Percentiles rank a stretch among this genome's conserved stretches.
Conservation (phyloP, 1,140 invertebrate species). For the Drosophila orena region DNA sequence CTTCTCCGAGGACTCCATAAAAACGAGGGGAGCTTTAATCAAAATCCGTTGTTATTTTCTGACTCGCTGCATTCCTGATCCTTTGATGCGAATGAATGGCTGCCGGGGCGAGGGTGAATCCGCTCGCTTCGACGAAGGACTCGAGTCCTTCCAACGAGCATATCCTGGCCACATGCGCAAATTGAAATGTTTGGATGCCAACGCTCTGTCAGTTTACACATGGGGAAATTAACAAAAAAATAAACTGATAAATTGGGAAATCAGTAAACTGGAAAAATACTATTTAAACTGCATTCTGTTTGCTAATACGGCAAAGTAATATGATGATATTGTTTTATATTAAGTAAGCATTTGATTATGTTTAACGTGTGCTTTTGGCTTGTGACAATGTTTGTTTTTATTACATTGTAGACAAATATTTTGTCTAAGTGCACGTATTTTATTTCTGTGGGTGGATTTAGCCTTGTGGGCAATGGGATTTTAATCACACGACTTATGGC, state of each 20-base stretch:
- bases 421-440: constrained; percentile 9
- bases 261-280: neutral
- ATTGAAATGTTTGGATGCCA: constrained; percentile 84
- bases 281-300: neutral
- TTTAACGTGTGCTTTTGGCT: too few species aligned
- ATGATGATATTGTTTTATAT: too few species aligned
- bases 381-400: neutral
- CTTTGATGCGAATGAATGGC: constrained; percentile 84
- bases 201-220: constrained; percentile 36
- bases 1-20: constrained; percentile 69
- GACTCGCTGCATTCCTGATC: constrained; percentile 85
- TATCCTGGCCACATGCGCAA: constrained; percentile 72
- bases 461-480: constrained; percentile 84
- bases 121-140: constrained; percentile 45
- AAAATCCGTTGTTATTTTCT: constrained; percentile 86
- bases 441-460: constrained; percentile 63
- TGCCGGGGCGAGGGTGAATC: constrained; percentile 63
- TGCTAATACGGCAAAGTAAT: too few species aligned
- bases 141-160: constrained; percentile 43
- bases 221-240: too few species aligned
- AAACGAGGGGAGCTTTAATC: constrained; percentile 84
- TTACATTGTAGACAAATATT: neutral
- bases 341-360: too few species aligned
- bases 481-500: constrained; percentile 85
- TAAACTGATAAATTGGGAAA: too few species aligned